These are phyloP conservation scores for Emys orbicularis DNA, from an alignment of 2,797 vertebrate species.

Conservation along the genomic window DNA sequence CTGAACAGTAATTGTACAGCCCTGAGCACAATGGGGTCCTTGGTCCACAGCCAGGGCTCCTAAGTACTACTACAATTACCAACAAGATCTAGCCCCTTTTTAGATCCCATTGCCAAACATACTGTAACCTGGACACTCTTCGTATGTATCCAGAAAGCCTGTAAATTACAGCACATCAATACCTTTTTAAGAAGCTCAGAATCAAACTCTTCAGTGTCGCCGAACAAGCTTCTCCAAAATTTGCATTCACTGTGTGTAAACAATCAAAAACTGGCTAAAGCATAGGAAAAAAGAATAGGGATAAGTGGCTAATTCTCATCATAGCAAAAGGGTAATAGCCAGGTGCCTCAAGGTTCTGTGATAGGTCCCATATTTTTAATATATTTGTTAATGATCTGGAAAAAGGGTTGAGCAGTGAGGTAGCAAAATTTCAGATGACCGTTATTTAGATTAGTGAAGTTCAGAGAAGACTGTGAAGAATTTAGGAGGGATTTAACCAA, in stretches of 20 bases:
- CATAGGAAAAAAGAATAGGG: conserved; percentile 3
- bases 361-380: background rate
- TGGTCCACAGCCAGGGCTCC: background rate
- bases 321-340: background rate
- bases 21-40: background rate
- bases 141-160: rapidly evolving
- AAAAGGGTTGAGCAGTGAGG: background rate
- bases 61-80: background rate
- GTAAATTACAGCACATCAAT: background rate
- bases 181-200: background rate
- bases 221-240: background rate
- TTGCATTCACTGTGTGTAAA: background rate
- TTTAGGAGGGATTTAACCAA: background rate
- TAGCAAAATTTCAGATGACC: background rate
- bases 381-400: conserved; percentile 23
- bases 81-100: background rate
- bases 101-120: background rate
- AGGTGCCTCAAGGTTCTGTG: background rate
- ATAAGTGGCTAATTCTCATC: background rate
- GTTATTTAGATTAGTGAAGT: background rate
- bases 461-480: background rate
- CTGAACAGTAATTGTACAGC: background rate
- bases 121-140: background rate
- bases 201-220: rapidly evolving
- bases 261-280: conserved; percentile 18